Percentiles rank a stretch among this genome's conserved stretches.
Conservation (phyloP, 2,797 vertebrate genomes). For the Melanotaenia nigrans region DNA sequence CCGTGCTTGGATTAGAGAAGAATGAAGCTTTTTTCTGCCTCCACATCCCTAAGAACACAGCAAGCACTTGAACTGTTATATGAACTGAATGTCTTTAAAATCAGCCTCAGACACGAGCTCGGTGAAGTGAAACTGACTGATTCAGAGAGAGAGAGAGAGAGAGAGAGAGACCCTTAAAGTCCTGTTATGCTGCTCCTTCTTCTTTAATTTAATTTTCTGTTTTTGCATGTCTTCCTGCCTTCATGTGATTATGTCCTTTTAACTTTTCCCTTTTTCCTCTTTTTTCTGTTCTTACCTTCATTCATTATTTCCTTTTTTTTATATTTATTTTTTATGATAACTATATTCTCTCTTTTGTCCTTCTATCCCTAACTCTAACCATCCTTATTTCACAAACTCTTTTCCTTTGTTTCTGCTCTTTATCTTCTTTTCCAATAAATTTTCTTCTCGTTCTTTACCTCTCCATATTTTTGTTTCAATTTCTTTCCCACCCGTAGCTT, state of each 20-base stretch:
- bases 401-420: no score
- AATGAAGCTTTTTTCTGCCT: conserved; percentile 18
- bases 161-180: no score
- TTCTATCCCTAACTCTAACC: no score
- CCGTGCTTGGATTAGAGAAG: conserved; percentile 28
- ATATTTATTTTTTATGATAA: not conserved
- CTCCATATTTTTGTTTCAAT: no score
- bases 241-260: no score
- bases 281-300: not conserved
- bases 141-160: not conserved
- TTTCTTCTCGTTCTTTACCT: not conserved
- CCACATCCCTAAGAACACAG: not conserved
- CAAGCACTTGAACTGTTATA: not conserved
- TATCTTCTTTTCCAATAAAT: not conserved
- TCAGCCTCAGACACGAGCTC: not conserved
- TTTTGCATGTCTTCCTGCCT: not conserved
- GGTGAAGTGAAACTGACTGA: not conserved
- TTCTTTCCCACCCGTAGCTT: not conserved
- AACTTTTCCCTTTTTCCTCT: not conserved
- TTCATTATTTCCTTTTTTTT: not conserved
- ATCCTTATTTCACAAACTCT: not conserved
- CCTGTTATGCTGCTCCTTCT: not conserved
- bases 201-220: not conserved
- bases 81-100: not conserved
- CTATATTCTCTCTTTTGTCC: not conserved